Evolutionary conservation across 2,888 invertebrate genomes (phyloP).

Genomic region (Folsomia candida): DNA sequence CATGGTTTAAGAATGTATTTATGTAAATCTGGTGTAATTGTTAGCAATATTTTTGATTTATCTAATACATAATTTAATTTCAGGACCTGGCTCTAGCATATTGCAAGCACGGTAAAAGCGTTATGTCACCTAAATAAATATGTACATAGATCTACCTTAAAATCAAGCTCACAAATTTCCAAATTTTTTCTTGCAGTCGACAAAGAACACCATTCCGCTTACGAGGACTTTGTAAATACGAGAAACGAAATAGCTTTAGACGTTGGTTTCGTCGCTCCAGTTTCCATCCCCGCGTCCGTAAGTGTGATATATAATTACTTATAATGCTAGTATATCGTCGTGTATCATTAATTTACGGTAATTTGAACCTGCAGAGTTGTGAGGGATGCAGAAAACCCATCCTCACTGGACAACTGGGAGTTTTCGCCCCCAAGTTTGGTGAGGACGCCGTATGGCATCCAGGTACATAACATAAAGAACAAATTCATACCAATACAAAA

Average conservation of each 20-base stretch:
- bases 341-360: neutral
- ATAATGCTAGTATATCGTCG: no score
- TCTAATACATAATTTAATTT: no score
- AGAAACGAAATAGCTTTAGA: constrained; percentile 94
- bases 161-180: constrained; percentile 62
- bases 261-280: constrained; percentile 61
- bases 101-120: constrained; percentile 45
- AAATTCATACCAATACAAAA: no score
- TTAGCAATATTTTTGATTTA: no score
- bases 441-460: constrained; percentile 78
- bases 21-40: no score
- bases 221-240: constrained; percentile 89
- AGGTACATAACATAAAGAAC: no score
- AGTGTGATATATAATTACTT: no score
- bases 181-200: constrained; percentile 65
- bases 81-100: constrained; percentile 50
- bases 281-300: constrained; percentile 47
- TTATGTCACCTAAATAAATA: no score
- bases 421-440: constrained; percentile 79
- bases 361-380: constrained; percentile 65
- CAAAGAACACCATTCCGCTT: constrained; percentile 72
- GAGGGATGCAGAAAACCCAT: constrained; percentile 77
- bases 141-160: no score
- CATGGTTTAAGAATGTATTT: no score
- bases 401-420: constrained; percentile 74